Evolutionary conservation across 1,140 invertebrate species (phyloP), one percentile per base, ranked within the genome.

Genomic region (Globodera ellingtonae): DNA sequence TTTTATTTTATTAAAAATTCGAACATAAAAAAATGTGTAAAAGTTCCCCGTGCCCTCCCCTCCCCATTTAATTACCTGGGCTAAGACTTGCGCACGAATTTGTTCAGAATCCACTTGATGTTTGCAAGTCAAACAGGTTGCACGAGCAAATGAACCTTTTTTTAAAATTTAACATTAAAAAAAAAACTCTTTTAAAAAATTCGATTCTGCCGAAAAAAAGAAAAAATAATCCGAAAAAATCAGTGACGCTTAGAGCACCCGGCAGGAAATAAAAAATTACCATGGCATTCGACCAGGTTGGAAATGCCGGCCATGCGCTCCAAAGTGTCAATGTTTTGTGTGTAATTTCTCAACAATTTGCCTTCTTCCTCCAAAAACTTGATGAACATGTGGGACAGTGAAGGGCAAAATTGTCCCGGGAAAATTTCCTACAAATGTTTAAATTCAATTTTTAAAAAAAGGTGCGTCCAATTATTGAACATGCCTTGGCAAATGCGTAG

Each of bases 291-390:
- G 71, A 89, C 78, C 18, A 84, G 24, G 13, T 75, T 75, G 35
- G 80, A 65, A 62, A 96, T 95, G 47, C 94, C 94, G 50, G 94
- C 94, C 4, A 94, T 93, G 89, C 94, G 93, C 90, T 96, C 95
- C 65, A 97, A 89, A 0, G 95, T 96, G 84, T 97, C 95, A 75
- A 96, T 96, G 89, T 97, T 97, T 91, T 97, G 95, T 0, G 95
- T 95, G 89, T 96, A 97, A 90, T 96, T 96, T 35, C 94, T 90
- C 79, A 96, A 90, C 46, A 97, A 90, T 89, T 94, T 94, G 24
- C 92, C 92, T 78, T 94, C 92, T 8, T 92, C 91, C 89, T 96
- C 95, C 24, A 97, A 89, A 85, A 93, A 91, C 89, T 93, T 93
- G 80, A 96, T 95, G 90, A 96, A 96, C 83, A 90, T 89, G 90